A percentile compares a stretch with the other conserved stretches of the same genome.
Evolutionary conservation across 2,888 invertebrate genomes (phyloP).

Genomic region (Ethmia dodecea): DNA sequence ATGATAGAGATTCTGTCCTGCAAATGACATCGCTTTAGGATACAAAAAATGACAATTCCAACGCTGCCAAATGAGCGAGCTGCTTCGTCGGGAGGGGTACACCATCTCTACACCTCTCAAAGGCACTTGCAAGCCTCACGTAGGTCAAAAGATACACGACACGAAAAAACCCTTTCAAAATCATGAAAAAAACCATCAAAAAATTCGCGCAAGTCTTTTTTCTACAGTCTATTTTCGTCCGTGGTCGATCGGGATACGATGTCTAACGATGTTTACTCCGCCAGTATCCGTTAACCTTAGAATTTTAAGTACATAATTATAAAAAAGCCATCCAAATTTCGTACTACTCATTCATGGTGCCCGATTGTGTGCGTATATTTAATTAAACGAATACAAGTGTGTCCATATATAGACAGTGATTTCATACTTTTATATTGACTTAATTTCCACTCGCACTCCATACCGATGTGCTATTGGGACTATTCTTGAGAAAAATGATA

Average conservation of each 20-base stretch:
- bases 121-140: slow-evolving; percentile 67
- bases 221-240: slow-evolving; percentile 68
- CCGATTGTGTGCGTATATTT: neutral
- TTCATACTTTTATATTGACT: too few relatives aligned
- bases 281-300: slow-evolving; percentile 6
- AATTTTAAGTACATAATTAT: slow-evolving; percentile 19
- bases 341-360: too few relatives aligned
- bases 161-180: slow-evolving; percentile 64
- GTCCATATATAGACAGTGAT: too few relatives aligned
- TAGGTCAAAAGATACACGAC: slow-evolving; percentile 52
- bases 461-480: neutral
- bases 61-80: too few relatives aligned
- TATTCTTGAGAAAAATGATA: neutral
- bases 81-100: slow-evolving; percentile 29
- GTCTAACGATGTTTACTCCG: slow-evolving; percentile 26
- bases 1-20: too few relatives aligned
- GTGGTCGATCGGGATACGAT: slow-evolving; percentile 69
- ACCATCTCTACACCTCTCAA: slow-evolving; percentile 42
- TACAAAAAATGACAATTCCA: too few relatives aligned
- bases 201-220: slow-evolving; percentile 72
- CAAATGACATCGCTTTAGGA: too few relatives aligned
- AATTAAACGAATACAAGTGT: too few relatives aligned
- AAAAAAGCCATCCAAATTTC: slow-evolving; percentile 21
- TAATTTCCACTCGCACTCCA: neutral
- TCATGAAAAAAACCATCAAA: slow-evolving; percentile 63